A percentile compares a stretch with the other conserved stretches of the same genome.
phyloP scores from a whole-genome alignment of 2,797 vertebrate species.

The Otolemur crassicaudatus region DNA sequence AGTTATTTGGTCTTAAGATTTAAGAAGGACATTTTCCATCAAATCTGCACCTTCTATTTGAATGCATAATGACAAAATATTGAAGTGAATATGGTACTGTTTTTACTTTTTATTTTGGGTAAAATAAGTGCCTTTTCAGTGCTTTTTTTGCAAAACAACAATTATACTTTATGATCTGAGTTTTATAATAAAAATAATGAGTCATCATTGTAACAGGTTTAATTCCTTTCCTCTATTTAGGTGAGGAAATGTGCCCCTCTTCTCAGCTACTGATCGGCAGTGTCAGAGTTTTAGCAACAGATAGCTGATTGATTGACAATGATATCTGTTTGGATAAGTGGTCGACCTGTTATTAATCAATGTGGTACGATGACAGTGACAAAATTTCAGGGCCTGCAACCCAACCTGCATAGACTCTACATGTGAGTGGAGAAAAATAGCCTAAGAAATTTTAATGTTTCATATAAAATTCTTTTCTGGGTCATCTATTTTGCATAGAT shows the following conservation, averaged over 20 bases:
- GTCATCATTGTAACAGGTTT: not conserved
- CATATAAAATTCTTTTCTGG: conserved; percentile 33
- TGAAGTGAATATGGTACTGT: not conserved
- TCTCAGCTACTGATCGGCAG: not conserved
- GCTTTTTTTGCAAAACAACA: not conserved
- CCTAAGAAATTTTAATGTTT: conserved; percentile 41
- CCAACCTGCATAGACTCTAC: not conserved
- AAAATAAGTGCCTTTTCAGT: not conserved
- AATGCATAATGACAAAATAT: not conserved
- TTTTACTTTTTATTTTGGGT: not conserved
- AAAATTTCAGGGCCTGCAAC: not conserved
- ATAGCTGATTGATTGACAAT: not conserved
- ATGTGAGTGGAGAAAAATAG: conserved; percentile 53
- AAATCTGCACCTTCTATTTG: not conserved
- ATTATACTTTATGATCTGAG: not conserved
- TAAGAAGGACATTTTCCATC: not conserved
- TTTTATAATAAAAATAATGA: conserved; percentile 39
- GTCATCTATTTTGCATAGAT: conserved; percentile 24
- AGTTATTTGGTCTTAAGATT: conserved; percentile 24
- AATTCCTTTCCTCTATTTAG: not conserved
- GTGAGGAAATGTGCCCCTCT: not conserved
- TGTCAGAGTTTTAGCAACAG: conserved; percentile 7
- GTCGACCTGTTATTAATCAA: not conserved
- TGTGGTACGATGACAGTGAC: not conserved
- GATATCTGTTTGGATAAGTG: conserved; percentile 2